Percentiles rank a stretch among this genome's conserved stretches.
These are phyloP conservation scores for Dryobota labecula DNA, from an alignment of 2,888 invertebrate species.

Conservation along the genomic window DNA sequence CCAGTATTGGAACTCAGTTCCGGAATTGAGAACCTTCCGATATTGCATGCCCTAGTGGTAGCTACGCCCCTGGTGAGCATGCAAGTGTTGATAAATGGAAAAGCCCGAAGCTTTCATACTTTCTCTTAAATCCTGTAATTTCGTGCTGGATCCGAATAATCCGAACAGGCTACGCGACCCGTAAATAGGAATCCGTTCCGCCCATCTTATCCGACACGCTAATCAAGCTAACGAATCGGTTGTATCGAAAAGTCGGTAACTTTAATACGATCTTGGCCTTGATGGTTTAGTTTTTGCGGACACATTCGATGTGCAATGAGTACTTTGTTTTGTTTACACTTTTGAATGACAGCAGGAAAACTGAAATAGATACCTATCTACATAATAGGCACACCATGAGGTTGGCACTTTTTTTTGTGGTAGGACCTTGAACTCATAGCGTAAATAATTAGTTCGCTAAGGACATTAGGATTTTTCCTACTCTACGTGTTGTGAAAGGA, in stretches of 20 bases:
- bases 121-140: background rate
- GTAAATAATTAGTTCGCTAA: constrained; percentile 24
- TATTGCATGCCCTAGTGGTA: no score
- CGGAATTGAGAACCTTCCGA: no score
- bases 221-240: background rate
- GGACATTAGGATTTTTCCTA: constrained; percentile 21
- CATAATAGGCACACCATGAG: constrained; percentile 37
- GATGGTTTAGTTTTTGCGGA: constrained; percentile 31
- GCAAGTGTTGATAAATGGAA: background rate
- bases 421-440: constrained; percentile 43
- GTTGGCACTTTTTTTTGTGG: constrained; percentile 28
- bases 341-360: constrained; percentile 39
- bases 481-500: background rate
- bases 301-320: constrained; percentile 43
- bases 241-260: constrained; percentile 22
- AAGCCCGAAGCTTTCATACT: background rate
- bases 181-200: background rate
- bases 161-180: background rate
- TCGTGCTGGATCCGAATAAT: background rate
- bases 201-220: background rate
- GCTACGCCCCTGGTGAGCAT: no score
- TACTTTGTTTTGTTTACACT: constrained; percentile 39
- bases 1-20: no score
- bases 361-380: constrained; percentile 28
- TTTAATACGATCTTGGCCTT: constrained; percentile 35